A percentile compares a stretch with the other conserved stretches of the same genome.
These are phyloP conservation scores for Sialis fuliginosa DNA, from an alignment of 2,888 invertebrate genomes.

Conservation along the genomic window DNA sequence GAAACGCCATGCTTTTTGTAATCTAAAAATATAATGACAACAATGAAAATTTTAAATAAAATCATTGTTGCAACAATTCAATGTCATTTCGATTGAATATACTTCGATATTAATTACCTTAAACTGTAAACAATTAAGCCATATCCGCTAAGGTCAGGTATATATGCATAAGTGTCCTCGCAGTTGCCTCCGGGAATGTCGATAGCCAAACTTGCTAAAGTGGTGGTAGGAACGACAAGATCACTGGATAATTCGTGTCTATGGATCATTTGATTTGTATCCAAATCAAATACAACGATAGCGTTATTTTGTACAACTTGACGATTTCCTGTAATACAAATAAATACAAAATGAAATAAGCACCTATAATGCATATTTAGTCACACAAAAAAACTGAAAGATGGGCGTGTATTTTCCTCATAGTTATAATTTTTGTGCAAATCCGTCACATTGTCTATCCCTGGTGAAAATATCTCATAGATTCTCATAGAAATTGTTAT, in stretches of 20 bases:
- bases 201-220: constrained; percentile 48
- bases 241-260: constrained; percentile 34
- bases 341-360: not conserved
- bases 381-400: not conserved
- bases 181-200: constrained; percentile 42
- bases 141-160: constrained; percentile 45
- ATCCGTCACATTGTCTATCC: too few species aligned
- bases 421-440: too few species aligned
- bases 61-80: not conserved
- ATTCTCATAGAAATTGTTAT: too few species aligned
- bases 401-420: too few species aligned
- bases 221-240: constrained; percentile 27
- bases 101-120: not conserved
- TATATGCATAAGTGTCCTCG: constrained; percentile 46
- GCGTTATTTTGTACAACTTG: constrained; percentile 37
- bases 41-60: not conserved
- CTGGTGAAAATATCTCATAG: too few species aligned
- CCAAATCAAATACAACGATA: constrained; percentile 47
- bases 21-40: not conserved
- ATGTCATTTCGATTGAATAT: too few species aligned
- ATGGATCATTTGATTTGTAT: constrained; percentile 38
- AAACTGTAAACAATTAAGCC: constrained; percentile 35
- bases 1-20: constrained; percentile 14
- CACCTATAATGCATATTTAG: not conserved
- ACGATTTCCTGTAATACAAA: constrained; percentile 23